phyloP scores from a whole-genome alignment of 2,888 invertebrate species.

The Apamea crenata region DNA sequence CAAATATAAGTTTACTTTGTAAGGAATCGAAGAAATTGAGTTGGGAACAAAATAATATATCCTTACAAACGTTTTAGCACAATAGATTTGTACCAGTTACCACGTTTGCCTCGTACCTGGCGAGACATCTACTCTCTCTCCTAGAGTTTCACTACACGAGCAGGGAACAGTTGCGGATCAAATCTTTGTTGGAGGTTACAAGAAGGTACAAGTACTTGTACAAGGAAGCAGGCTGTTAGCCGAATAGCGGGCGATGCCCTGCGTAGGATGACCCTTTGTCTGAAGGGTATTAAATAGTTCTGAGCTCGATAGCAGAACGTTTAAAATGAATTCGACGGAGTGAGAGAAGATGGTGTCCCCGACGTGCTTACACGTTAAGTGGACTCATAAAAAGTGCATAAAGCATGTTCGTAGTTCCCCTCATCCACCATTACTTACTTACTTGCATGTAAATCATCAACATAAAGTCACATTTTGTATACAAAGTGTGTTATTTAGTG shows the following conservation, averaged over 20 bases:
- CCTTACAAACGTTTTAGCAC: not conserved
- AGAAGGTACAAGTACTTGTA: slow-evolving; percentile 68
- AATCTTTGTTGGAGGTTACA: slow-evolving; percentile 44
- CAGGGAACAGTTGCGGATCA: slow-evolving; percentile 37
- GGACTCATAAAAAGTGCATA: slow-evolving; percentile 11
- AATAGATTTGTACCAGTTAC: slow-evolving; percentile 10
- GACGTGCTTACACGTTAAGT: not conserved
- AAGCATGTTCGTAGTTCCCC: slow-evolving; percentile 11
- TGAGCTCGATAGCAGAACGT: slow-evolving; percentile 53
- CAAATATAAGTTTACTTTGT: not conserved
- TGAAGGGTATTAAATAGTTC: slow-evolving; percentile 68
- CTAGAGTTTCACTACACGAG: slow-evolving; percentile 35
- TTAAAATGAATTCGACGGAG: slow-evolving; percentile 37
- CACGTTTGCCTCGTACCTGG: slow-evolving; percentile 4
- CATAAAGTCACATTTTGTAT: slow-evolving; percentile 19
- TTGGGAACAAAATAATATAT: not conserved
- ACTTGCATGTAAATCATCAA: slow-evolving; percentile 8
- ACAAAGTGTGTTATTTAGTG: slow-evolving; percentile 9
- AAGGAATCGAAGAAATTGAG: not conserved
- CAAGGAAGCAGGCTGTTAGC: slow-evolving; percentile 77
- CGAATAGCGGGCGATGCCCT: slow-evolving; percentile 81
- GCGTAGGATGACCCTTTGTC: slow-evolving; percentile 85
- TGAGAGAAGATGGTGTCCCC: slow-evolving; percentile 6
- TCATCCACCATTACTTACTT: slow-evolving; percentile 21
- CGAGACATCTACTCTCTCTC: slow-evolving; percentile 25